Conservation (phyloP, 2,113 vertebrate genomes). For the Vimba vimba region DNA sequence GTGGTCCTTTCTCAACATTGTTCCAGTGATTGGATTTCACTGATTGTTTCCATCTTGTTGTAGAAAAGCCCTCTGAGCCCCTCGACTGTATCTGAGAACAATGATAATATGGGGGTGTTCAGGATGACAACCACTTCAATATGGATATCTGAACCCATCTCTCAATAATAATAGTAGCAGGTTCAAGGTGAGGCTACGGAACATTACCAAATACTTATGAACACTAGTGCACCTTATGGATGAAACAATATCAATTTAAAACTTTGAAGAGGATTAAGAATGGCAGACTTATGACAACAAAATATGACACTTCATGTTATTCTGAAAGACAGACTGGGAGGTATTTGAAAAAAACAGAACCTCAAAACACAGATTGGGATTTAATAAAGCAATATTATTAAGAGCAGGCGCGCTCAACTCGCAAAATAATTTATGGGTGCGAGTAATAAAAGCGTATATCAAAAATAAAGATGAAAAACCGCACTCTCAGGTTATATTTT, state of each 20-base stretch:
- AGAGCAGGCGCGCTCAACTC: no score
- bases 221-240: background rate
- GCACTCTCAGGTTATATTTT: no score
- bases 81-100: constrained; percentile 7
- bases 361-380: background rate
- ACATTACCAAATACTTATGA: background rate
- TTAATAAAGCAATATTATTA: constrained; percentile 14
- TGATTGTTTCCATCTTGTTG: constrained; percentile 18
- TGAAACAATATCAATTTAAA: background rate
- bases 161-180: background rate
- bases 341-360: background rate
- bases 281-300: background rate
- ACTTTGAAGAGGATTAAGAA: background rate
- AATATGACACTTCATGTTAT: background rate
- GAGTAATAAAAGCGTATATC: no score
- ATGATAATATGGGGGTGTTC: constrained; percentile 9
- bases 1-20: background rate
- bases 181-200: background rate
- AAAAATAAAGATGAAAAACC: no score
- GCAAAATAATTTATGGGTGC: no score
- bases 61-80: constrained; percentile 2
- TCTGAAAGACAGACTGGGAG: background rate
- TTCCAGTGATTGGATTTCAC: constrained; percentile 17
- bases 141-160: constrained; percentile 1
- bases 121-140: background rate